Conservation (phyloP, 2,888 invertebrate species). For the Odontomyia ornata region DNA sequence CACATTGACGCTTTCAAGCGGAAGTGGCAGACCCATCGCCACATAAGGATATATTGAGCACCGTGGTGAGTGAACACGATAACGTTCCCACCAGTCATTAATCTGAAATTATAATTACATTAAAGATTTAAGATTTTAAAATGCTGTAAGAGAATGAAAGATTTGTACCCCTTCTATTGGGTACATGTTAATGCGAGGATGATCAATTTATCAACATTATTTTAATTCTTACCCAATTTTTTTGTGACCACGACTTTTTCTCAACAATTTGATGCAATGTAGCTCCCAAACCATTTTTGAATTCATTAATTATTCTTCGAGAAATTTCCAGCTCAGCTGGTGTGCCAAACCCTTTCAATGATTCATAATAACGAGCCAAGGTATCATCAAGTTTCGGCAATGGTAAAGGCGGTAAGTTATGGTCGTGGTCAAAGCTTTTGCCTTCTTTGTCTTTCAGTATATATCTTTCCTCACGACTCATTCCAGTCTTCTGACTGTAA, state of each 20-base stretch:
- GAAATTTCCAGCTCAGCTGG: slow-evolving; percentile 64
- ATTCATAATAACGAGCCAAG: slow-evolving; percentile 66
- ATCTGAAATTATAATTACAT: slow-evolving; percentile 53
- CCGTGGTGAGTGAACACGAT: slow-evolving; percentile 66
- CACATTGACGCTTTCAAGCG: slow-evolving; percentile 57
- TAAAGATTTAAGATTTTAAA: background rate
- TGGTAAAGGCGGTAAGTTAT: slow-evolving; percentile 67
- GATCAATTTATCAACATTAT: too few relatives aligned
- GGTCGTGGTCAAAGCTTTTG: slow-evolving; percentile 66
- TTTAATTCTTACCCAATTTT: slow-evolving; percentile 68
- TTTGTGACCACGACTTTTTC: slow-evolving; percentile 62
- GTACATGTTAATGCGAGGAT: too few relatives aligned
- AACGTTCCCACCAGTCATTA: slow-evolving; percentile 69
- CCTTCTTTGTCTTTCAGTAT: slow-evolving; percentile 55
- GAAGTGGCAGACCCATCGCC: slow-evolving; percentile 65
- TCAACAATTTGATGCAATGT: slow-evolving; percentile 65
- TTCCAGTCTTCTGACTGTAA: background rate
- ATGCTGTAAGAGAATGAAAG: too few relatives aligned
- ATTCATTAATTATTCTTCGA: slow-evolving; percentile 63
- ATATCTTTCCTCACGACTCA: slow-evolving; percentile 54
- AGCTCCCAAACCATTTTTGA: slow-evolving; percentile 65
- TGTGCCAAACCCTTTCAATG: slow-evolving; percentile 65
- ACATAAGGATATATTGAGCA: slow-evolving; percentile 66
- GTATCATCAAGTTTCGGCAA: slow-evolving; percentile 67
- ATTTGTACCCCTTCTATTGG: too few relatives aligned